Percentiles rank a stretch among this genome's conserved stretches.
Evolutionary conservation across 2,888 invertebrate species (phyloP).

Genomic region (Stenurella melanura): DNA sequence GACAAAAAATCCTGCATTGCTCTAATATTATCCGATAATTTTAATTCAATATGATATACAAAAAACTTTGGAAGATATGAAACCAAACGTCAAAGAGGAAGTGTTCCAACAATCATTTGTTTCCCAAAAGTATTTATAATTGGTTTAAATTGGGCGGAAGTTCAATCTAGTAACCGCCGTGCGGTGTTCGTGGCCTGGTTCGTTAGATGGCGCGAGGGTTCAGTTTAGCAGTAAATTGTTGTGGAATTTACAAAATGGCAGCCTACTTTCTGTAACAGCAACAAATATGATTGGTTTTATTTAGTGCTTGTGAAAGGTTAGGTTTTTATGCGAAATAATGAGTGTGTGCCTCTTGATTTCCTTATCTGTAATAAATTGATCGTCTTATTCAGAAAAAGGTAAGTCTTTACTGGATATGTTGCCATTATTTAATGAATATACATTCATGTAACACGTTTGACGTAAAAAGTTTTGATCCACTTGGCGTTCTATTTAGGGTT

Average conservation of each 20-base stretch:
- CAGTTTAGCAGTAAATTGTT: slow-evolving; percentile 23
- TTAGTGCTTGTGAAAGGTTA: slow-evolving; percentile 44
- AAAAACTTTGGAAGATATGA: slow-evolving; percentile 18
- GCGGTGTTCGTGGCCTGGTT: not conserved
- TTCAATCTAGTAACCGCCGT: slow-evolving; percentile 44
- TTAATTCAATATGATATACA: not conserved
- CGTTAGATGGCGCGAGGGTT: slow-evolving; percentile 32
- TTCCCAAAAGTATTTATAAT: slow-evolving; percentile 43
- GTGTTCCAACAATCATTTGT: slow-evolving; percentile 15
- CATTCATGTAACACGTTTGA: slow-evolving; percentile 43
- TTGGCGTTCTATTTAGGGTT: slow-evolving; percentile 26
- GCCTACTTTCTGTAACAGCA: slow-evolving; percentile 39
- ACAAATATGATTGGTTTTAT: slow-evolving; percentile 40
- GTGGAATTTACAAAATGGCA: slow-evolving; percentile 47
- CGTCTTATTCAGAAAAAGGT: slow-evolving; percentile 19
- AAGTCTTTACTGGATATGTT: slow-evolving; percentile 7
- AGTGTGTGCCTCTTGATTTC: slow-evolving; percentile 27
- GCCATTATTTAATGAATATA: slow-evolving; percentile 23
- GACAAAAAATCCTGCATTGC: slow-evolving; percentile 55
- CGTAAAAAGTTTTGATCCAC: slow-evolving; percentile 41
- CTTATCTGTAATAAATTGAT: not conserved
- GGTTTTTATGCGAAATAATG: slow-evolving; percentile 31
- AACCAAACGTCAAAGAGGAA: slow-evolving; percentile 31
- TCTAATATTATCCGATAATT: not conserved
- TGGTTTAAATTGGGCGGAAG: slow-evolving; percentile 56